These are phyloP conservation scores for Serrognathus titanus DNA, from an alignment of 2,888 invertebrate genomes.

Conservation along the genomic window DNA sequence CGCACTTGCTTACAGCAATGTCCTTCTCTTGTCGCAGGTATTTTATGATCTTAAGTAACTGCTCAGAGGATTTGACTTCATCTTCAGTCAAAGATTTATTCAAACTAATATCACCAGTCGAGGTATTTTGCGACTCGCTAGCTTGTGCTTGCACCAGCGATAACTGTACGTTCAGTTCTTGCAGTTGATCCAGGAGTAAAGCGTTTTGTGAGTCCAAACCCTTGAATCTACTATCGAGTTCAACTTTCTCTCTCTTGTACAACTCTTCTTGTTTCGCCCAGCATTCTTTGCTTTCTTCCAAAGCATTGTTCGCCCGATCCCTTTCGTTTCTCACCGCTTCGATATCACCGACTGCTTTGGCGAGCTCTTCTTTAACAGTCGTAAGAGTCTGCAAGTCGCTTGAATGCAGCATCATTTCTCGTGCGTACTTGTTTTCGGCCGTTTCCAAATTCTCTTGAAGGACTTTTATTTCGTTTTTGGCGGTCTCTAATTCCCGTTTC, in stretches of 20 bases:
- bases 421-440: slow-evolving; percentile 75
- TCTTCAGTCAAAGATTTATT: slow-evolving; percentile 66
- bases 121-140: slow-evolving; percentile 29
- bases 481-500: slow-evolving; percentile 59
- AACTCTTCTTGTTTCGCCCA: slow-evolving; percentile 66
- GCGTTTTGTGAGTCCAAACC: slow-evolving; percentile 79
- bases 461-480: slow-evolving; percentile 61
- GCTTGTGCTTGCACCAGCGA: slow-evolving; percentile 57
- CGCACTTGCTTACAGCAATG: slow-evolving; percentile 79
- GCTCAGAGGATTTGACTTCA: slow-evolving; percentile 73
- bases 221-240: slow-evolving; percentile 63
- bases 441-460: slow-evolving; percentile 62
- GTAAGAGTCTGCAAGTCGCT: slow-evolving; percentile 67
- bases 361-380: slow-evolving; percentile 65
- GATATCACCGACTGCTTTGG: slow-evolving; percentile 59
- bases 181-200: slow-evolving; percentile 80
- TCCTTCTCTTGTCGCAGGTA: slow-evolving; percentile 89
- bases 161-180: slow-evolving; percentile 72
- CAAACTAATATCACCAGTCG: slow-evolving; percentile 46
- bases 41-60: slow-evolving; percentile 82
- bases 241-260: slow-evolving; percentile 62
- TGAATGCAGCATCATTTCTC: slow-evolving; percentile 77
- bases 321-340: slow-evolving; percentile 62
- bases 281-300: slow-evolving; percentile 61
- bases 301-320: slow-evolving; percentile 61